A percentile compares a stretch with the other conserved stretches of the same genome.
phyloP scores from a whole-genome alignment of 1,140 invertebrate genomes.

The Meloidogyne floridensis region DNA sequence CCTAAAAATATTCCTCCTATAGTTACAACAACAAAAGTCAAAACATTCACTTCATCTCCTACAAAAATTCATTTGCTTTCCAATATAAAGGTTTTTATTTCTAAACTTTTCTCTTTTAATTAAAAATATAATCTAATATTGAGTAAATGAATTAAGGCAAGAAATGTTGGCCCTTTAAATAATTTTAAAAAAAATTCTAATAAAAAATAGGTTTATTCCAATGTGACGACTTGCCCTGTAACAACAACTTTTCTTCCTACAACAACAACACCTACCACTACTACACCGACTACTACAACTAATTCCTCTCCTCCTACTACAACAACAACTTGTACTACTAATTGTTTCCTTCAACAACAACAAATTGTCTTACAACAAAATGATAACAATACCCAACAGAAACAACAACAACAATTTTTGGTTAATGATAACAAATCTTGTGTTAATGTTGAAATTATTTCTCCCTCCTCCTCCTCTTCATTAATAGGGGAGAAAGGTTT shows the following conservation, averaged over 20 bases:
- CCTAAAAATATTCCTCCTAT: not conserved
- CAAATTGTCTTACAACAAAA: not conserved
- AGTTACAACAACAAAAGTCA: not conserved
- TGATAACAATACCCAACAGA: not conserved
- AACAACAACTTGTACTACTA: not conserved
- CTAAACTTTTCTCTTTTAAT: not conserved
- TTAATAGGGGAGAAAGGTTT: too few species aligned
- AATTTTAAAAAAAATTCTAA: too few species aligned
- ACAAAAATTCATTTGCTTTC: not conserved
- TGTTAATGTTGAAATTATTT: too few species aligned
- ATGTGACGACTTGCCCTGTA: not conserved
- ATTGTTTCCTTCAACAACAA: slow-evolving; percentile 1
- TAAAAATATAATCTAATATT: not conserved
- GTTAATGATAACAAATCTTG: too few species aligned
- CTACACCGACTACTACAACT: not conserved
- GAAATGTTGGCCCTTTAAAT: too few species aligned
- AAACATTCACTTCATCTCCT: not conserved
- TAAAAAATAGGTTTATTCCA: too few species aligned
- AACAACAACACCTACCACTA: not conserved
- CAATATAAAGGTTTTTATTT: slow-evolving; percentile 4
- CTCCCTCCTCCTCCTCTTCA: too few species aligned
- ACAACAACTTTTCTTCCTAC: not conserved
- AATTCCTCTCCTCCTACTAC: not conserved
- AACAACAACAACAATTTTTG: not conserved
- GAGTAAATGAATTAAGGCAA: too few species aligned